These are phyloP conservation scores for Ephestia elutella DNA, from an alignment of 1,140 invertebrate genomes.

Conservation along the genomic window DNA sequence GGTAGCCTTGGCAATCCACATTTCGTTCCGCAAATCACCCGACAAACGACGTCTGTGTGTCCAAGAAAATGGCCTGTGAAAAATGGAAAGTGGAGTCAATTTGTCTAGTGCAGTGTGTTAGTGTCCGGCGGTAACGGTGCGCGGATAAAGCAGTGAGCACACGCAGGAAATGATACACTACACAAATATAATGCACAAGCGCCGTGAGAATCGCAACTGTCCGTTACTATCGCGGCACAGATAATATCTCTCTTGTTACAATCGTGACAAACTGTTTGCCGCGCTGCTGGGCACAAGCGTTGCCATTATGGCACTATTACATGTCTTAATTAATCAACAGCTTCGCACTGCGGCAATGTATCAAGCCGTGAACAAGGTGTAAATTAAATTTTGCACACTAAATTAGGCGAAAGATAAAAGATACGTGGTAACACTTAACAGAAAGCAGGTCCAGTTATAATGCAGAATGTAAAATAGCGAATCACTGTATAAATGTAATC, in stretches of 20 bases:
- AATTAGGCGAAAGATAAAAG: conserved; percentile 14
- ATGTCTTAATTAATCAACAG: conserved; percentile 19
- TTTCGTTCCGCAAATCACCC: conserved; percentile 52
- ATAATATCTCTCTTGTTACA: conserved; percentile 43
- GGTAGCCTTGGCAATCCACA: conserved; percentile 44
- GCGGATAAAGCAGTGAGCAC: conserved; percentile 29
- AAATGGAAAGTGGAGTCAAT: conserved; percentile 71
- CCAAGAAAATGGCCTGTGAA: conserved; percentile 58
- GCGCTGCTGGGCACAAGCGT: conserved; percentile 33
- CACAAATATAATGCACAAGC: conserved; percentile 27
- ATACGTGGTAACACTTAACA: conserved; percentile 10
- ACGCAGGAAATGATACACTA: conserved; percentile 36
- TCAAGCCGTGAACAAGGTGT: not conserved
- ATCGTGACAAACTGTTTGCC: conserved; percentile 46
- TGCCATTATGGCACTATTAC: conserved; percentile 28
- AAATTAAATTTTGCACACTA: not conserved
- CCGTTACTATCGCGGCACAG: conserved; percentile 26
- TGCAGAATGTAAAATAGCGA: not conserved
- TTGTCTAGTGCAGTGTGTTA: conserved; percentile 59
- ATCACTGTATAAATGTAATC: not conserved
- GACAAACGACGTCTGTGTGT: conserved; percentile 42
- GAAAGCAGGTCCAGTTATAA: not conserved
- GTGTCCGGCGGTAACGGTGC: conserved; percentile 46
- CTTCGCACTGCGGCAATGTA: not conserved
- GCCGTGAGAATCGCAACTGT: conserved; percentile 42